A percentile compares a stretch with the other conserved stretches of the same genome.
phyloP scores from a whole-genome alignment of 2,888 invertebrate species.

The Dryobota labecula region DNA sequence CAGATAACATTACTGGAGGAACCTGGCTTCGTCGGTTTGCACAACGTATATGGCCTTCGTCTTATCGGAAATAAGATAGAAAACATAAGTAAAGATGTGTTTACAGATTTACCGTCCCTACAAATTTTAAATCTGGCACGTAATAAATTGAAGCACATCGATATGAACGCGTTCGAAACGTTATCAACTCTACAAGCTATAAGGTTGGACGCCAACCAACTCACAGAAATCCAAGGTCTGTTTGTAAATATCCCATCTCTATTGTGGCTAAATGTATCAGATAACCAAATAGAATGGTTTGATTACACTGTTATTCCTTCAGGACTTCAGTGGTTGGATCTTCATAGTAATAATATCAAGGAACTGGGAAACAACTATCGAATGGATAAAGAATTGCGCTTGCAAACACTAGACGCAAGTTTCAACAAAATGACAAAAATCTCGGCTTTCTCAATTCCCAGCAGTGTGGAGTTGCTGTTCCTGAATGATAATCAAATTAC shows the following conservation, averaged over 20 bases:
- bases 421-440: constrained; percentile 96
- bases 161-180: constrained; percentile 95
- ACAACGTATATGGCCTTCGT: constrained; percentile 96
- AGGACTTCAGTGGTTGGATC: constrained; percentile 96
- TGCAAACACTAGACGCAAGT: constrained; percentile 97
- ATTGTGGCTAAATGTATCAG: constrained; percentile 97
- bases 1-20: constrained; percentile 95
- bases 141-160: constrained; percentile 94
- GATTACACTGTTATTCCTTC: constrained; percentile 96
- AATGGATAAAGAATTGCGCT: constrained; percentile 92
- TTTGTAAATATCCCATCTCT: constrained; percentile 96
- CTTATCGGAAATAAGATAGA: constrained; percentile 97
- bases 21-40: constrained; percentile 95
- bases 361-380: constrained; percentile 94
- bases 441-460: constrained; percentile 94
- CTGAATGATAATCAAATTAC: constrained; percentile 97
- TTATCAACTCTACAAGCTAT: constrained; percentile 96
- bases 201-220: constrained; percentile 95
- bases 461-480: constrained; percentile 96
- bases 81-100: constrained; percentile 95
- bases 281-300: constrained; percentile 96
- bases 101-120: constrained; percentile 94
- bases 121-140: constrained; percentile 97
- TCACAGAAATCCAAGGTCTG: constrained; percentile 95
- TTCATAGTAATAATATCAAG: constrained; percentile 96